phyloP scores from a whole-genome alignment of 2,113 vertebrate species.

The Pithys albifrons region DNA sequence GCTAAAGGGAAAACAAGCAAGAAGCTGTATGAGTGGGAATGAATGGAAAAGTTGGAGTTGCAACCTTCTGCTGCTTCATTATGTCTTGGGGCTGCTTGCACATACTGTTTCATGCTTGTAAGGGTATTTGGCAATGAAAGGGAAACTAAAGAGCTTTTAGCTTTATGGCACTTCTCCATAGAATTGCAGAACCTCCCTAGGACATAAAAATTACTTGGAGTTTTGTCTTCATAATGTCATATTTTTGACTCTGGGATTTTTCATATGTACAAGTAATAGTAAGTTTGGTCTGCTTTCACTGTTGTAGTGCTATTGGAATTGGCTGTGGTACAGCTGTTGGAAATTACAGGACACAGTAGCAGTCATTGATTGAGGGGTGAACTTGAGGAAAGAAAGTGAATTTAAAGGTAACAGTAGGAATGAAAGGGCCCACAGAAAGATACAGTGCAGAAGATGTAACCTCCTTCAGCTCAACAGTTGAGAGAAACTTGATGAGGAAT shows the following conservation, averaged over 20 bases:
- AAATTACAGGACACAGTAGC: background rate
- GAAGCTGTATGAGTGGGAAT: background rate
- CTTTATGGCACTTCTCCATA: background rate
- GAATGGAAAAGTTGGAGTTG: background rate
- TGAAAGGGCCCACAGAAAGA: background rate
- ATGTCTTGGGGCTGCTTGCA: background rate
- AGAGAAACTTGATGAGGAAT: background rate
- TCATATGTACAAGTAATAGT: background rate
- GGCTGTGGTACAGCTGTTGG: background rate
- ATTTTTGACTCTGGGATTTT: rapidly evolving
- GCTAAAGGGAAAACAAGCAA: background rate
- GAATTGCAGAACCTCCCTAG: background rate
- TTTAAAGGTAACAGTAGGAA: background rate
- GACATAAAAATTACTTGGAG: background rate
- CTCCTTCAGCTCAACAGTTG: background rate
- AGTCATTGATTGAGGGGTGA: background rate
- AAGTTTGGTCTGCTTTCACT: background rate
- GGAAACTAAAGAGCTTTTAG: background rate
- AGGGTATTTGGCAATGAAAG: background rate
- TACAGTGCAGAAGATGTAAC: background rate
- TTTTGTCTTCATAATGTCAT: rapidly evolving
- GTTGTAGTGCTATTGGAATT: background rate
- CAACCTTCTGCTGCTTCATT: background rate
- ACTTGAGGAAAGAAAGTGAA: background rate
- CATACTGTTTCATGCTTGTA: rapidly evolving